Evolutionary conservation across 2,113 vertebrate genomes (phyloP), one percentile per base, ranked within the genome.

Genomic region (Uropsilus gracilis): DNA sequence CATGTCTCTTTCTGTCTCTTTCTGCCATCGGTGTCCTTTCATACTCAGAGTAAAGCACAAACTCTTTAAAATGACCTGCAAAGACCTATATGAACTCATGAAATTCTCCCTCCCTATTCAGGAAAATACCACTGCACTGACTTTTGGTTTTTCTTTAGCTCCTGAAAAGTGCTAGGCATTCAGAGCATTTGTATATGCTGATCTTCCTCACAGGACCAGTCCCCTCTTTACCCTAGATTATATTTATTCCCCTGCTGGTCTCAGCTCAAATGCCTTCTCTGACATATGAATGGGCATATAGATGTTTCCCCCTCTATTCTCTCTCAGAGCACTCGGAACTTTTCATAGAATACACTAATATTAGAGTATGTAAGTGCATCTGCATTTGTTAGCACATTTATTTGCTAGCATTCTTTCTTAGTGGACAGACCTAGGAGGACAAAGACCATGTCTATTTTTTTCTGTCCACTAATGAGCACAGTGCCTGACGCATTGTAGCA

Each of bases 121-220:
- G 39, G 66, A 85, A 90, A 48, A 78, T 44, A 18, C 20, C 64
- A 5, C 24, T 30, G 16, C 26, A 12, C 39, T 90, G 53, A 16
- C 6, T 94, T 86, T 66, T 57, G 34, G 18, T 77, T 96, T 32
- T 91, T 28, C 32, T 53, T 93, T 84, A 59, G 17, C 71, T 39
- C 18, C 42, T 50, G 64, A 13, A 34, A 78, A 66, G 50, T 11
- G 6, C 37, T 68, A 63, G 64, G 34, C 20, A 22, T 16, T 46
- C 53, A 80, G 57, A 63, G 55, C 6, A 24, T 82, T 50, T 72
- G 42, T 6, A 39, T 10, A 8, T 12, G 22, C 28, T 89, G 4
- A 46, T 72, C 22, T 73, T 91, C 83, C 75, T 50, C 75, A 61
- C 0, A 86, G 20, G 24, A 18, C 26, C 39, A 18, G 13, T 17